These are phyloP conservation scores for Perca fluviatilis DNA, from an alignment of 2,113 vertebrate genomes.

Conservation along the genomic window DNA sequence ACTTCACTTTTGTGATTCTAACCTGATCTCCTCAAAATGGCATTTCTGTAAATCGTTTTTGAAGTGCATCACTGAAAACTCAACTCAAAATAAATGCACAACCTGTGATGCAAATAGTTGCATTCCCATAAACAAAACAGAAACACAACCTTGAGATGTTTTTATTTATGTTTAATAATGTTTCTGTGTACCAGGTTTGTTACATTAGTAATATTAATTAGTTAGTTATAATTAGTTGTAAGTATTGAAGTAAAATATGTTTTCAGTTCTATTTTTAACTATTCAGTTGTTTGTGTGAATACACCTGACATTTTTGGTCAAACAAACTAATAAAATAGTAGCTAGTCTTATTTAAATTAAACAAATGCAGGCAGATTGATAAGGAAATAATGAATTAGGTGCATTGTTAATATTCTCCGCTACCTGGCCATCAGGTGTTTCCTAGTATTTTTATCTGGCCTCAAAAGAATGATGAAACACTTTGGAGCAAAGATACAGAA, in stretches of 20 bases:
- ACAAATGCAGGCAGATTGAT: not conserved
- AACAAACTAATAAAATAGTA: not conserved
- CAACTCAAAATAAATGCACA: not conserved
- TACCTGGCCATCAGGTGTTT: conserved; percentile 76
- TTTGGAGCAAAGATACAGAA: conserved; percentile 83
- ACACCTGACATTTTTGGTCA: not conserved
- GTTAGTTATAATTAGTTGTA: not conserved
- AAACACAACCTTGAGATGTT: not conserved
- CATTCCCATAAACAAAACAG: not conserved
- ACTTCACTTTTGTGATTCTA: not conserved
- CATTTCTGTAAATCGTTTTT: not conserved
- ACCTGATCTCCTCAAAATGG: not conserved
- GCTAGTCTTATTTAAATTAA: not conserved
- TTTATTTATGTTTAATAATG: not conserved
- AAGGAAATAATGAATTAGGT: not conserved
- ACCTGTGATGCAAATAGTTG: not conserved
- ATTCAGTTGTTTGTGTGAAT: not conserved
- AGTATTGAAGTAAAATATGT: not conserved
- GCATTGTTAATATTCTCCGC: not conserved
- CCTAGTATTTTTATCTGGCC: conserved; percentile 79
- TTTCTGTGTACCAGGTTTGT: not conserved
- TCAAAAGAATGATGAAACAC: conserved; percentile 82
- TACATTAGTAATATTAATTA: not conserved
- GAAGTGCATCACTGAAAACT: not conserved
- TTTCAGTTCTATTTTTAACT: not conserved